Conservation (phyloP, 2,113 vertebrate genomes). For the Panthera tigris region DNA sequence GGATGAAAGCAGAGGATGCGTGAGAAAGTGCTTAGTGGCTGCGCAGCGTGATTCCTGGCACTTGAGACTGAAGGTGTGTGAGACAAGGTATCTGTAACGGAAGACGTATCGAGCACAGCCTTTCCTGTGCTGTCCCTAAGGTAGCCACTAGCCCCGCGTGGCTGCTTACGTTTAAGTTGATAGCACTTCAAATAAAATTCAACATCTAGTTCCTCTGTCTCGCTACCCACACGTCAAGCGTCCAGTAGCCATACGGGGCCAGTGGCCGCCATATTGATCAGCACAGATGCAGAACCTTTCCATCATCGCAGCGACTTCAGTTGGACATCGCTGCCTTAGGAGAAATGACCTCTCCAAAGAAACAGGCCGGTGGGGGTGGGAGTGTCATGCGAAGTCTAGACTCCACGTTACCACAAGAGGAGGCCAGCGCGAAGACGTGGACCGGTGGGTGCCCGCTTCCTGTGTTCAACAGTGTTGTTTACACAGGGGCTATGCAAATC, state of each 20-base stretch:
- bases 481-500: slow-evolving; percentile 9
- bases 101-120: not conserved
- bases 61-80: not conserved
- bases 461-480: not conserved
- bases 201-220: not conserved
- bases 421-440: not conserved
- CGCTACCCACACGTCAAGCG: not conserved
- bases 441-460: not conserved
- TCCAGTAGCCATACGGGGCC: not conserved
- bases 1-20: not conserved
- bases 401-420: fast-evolving
- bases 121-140: not conserved
- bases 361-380: not conserved
- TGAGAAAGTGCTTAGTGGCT: not conserved
- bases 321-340: fast-evolving
- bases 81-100: not conserved
- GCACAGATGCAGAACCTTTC: not conserved
- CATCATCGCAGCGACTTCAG: not conserved
- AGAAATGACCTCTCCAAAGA: not conserved
- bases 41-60: not conserved
- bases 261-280: fast-evolving
- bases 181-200: not conserved
- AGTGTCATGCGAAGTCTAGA: not conserved
- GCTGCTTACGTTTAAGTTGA: not conserved
- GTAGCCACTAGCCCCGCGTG: not conserved